Evolutionary conservation across 1,140 invertebrate species (phyloP).

Genomic region (Eurytemora carolleeae): DNA sequence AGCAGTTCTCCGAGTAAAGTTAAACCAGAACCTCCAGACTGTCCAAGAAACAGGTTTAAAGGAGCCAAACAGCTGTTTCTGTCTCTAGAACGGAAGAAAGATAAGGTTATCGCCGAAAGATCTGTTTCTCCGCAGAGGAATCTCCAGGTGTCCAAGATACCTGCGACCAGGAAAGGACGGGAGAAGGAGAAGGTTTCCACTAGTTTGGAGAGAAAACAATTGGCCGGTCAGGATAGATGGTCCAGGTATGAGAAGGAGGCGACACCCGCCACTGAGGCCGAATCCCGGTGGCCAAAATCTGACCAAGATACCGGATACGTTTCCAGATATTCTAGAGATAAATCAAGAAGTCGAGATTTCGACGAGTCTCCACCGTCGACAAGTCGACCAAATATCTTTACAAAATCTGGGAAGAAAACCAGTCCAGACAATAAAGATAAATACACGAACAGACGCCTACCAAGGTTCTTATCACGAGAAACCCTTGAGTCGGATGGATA

Average conservation of each 20-base stretch:
- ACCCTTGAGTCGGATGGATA: neutral
- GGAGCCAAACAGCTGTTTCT: constrained; percentile 62
- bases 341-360: neutral
- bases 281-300: neutral
- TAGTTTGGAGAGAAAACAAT: neutral
- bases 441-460: neutral
- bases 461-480: neutral
- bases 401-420: neutral
- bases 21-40: constrained; percentile 23
- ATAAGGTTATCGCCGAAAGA: constrained; percentile 24
- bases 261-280: neutral
- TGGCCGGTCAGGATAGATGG: neutral
- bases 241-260: neutral
- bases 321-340: neutral
- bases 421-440: neutral
- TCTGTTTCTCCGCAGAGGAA: too few species aligned
- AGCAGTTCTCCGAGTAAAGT: neutral
- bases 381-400: neutral
- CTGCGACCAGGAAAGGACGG: too few species aligned
- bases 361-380: neutral
- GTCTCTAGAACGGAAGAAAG: constrained; percentile 46
- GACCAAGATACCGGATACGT: neutral
- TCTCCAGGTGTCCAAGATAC: too few species aligned
- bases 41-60: constrained; percentile 44
- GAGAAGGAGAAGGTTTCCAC: constrained; percentile 3